Evolutionary conservation across 2,888 invertebrate genomes (phyloP), one percentile per base, ranked within the genome.

Genomic region (Boloria selene): DNA sequence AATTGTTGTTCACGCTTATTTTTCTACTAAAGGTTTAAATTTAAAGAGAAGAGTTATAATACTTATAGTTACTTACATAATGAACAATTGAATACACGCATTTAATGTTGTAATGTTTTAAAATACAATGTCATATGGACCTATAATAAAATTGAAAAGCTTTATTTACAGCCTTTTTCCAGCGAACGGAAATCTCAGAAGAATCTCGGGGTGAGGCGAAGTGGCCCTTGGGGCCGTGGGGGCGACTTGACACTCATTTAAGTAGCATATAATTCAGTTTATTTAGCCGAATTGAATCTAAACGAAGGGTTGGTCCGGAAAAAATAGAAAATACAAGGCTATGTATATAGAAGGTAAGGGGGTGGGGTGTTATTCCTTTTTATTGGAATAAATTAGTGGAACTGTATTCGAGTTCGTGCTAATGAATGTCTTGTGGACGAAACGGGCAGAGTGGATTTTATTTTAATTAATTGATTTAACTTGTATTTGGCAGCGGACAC

Each of bases 191-290:
- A 83, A 85, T 86, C 84, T 86, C 79, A 79, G 84, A 85, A 88
- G 84, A 86, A 85, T 83, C 83, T 85, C 82, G 84, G 87, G 81
- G 86, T 75, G 83, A 85, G 79, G 81, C 77, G 83, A 79, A 83
- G 81, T 85, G 88, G 84, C 81, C 81, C 85, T 86, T 77, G 75
- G 75, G 72, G 74, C 71, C 74, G 69, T 67, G 69, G 75, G 70
- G 73, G 73, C 72, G 79, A 80, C 88, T 86, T 88, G 93, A 93
- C 94, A 94, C 93, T 93, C 93, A 93, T 94, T 94, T 94, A 94
- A 94, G 94, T 93, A 94, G 94, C 93, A 94, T 93, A 94, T 94
- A 94, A 94, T 94, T 94, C 93, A 94, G 94, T 94, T 94, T 94
- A 89, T 91, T 92, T 91, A 88, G 84, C 79, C 85, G 84, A 90